Conservation (phyloP, 2,888 invertebrate species). For the Halictus quadricinctus region DNA sequence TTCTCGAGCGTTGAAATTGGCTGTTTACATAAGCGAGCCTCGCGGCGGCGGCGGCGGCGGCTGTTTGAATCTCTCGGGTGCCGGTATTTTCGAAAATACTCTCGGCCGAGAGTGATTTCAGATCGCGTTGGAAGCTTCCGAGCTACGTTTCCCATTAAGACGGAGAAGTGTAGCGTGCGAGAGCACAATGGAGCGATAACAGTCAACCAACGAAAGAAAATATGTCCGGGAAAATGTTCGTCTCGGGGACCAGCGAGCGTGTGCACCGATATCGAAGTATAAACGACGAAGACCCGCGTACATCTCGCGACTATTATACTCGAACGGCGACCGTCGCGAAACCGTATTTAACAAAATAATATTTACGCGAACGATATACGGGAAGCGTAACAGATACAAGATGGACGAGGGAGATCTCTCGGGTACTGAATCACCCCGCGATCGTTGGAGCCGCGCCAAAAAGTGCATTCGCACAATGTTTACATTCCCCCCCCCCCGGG, state of each 20-base stretch:
- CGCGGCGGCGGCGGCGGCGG: not conserved
- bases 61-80: conserved; percentile 11
- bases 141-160: conserved; percentile 6
- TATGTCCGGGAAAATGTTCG: not conserved
- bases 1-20: conserved; percentile 10
- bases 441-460: conserved; percentile 55
- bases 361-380: conserved; percentile 23
- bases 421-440: conserved; percentile 30
- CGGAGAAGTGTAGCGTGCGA: too few relatives aligned
- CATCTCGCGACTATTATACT: not conserved
- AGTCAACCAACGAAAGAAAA: not conserved
- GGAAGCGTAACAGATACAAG: conserved; percentile 19
- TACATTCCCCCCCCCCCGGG: conserved; percentile 35
- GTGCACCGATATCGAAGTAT: not conserved
- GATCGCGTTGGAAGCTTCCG: not conserved
- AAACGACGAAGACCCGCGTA: not conserved
- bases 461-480: conserved; percentile 58
- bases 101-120: not conserved
- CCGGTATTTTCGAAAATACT: conserved; percentile 10
- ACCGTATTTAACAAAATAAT: conserved; percentile 15
- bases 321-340: not conserved
- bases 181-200: not conserved
- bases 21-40: conserved; percentile 9
- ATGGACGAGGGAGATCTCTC: conserved; percentile 11
- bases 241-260: not conserved